Base-by-base conservation (phyloP, 92 coral and sea anemone genomes). In the Epizoanthus ramosus region DNA sequence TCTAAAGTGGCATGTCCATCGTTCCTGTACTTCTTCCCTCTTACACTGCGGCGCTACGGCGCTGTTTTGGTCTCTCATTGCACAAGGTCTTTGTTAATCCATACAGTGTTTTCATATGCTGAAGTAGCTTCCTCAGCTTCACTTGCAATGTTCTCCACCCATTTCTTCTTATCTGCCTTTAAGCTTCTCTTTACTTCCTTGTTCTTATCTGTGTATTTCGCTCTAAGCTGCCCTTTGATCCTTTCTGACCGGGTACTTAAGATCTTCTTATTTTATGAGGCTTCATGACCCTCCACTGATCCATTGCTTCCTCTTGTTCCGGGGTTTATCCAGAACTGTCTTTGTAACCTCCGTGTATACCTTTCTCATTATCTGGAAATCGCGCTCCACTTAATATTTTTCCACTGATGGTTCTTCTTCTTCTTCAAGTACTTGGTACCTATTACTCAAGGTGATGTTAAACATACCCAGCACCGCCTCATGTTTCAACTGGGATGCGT, bases 171-270 rank as follows among this genome's bases (percentile, higher is more conserved):
- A 54, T 72, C 16, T 37, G 35, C 18, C 43, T 73, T 73, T 21
- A 72, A 72, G 33, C 59, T 43, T 43, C 61, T 19, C 61, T 73
- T 73, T 28, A 73, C 63, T 67, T 89, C 90, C 52, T 66, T 61
- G 68, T 81, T 45, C 61, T 81, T 89, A 18, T 73, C 84, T 28
- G 41, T 63, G 61, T 89, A 82, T 24, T 86, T 76, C 15, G 52
- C 15, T 41, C 83, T 79, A 10, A 80, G 33, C 69, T 86, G 80
- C 15, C 70, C 70, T 75, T 72, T 75, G 2, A 85, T 69, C 53
- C 90, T 89, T 71, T 43, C 72, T 37, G 31, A 28, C 31, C 31
- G 31, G 2, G 31, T 28, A 28, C 31, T 28, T 28, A 28, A 28
- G 31, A 28, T 28, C 2, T 28, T 28, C 31, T 28, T 28, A 28